Evolutionary conservation across 1,140 invertebrate species (phyloP).

Genomic region (Leptopilina boulardi): DNA sequence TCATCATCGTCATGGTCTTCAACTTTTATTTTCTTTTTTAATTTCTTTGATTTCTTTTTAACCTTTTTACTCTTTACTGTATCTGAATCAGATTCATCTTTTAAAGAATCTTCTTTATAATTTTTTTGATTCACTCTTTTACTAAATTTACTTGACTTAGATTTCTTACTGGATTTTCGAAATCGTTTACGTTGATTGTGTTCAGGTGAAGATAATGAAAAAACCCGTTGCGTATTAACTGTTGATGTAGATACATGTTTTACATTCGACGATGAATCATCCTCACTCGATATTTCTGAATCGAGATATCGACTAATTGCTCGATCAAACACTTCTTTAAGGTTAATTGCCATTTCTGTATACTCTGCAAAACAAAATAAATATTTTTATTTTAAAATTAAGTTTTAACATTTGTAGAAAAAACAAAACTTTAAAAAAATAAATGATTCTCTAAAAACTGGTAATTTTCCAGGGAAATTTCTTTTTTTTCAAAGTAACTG

Average conservation of each 20-base stretch:
- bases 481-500: no score
- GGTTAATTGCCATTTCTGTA: constrained; percentile 89
- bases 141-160: constrained; percentile 65
- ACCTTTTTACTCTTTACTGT: constrained; percentile 70
- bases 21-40: constrained; percentile 46
- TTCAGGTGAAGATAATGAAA: constrained; percentile 59
- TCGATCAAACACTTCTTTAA: constrained; percentile 87
- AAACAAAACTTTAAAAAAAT: no score
- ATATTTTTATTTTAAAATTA: neutral
- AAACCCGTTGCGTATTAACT: constrained; percentile 59
- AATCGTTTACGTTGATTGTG: constrained; percentile 66
- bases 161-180: constrained; percentile 69
- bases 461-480: no score
- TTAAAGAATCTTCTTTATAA: constrained; percentile 66
- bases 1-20: constrained; percentile 50
- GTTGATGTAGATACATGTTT: constrained; percentile 54
- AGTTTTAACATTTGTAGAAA: no score
- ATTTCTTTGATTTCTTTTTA: constrained; percentile 50
- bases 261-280: constrained; percentile 58
- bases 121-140: constrained; percentile 63
- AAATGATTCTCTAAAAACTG: no score
- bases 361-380: constrained; percentile 80
- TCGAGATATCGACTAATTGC: constrained; percentile 88
- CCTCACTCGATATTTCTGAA: constrained; percentile 86
- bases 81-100: constrained; percentile 59